Conservation (phyloP, 2,797 vertebrate species). For the Cynopterus sphinx region DNA sequence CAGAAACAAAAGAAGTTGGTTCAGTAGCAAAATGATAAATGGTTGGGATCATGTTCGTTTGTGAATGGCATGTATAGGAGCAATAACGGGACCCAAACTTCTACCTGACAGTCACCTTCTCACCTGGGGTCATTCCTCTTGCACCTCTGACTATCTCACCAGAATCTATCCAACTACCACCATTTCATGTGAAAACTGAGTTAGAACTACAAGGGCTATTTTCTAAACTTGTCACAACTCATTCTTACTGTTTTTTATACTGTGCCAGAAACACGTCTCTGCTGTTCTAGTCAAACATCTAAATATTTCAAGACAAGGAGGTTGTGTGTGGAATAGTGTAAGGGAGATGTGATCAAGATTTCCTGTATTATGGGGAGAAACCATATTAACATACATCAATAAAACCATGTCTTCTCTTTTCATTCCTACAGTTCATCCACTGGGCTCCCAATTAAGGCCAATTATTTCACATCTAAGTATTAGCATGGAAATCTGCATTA, state of each 20-base stretch:
- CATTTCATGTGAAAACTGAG: not conserved
- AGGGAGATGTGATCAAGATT: not conserved
- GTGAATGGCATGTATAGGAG: not conserved
- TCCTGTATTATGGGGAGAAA: not conserved
- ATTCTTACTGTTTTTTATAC: not conserved
- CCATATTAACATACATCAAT: not conserved
- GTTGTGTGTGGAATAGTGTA: not conserved
- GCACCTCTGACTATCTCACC: not conserved
- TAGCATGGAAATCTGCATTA: not conserved
- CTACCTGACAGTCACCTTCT: not conserved
- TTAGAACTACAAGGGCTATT: not conserved
- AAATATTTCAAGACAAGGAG: conserved; percentile 12
- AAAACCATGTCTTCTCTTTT: conserved; percentile 66
- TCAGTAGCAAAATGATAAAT: not conserved
- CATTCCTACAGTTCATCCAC: conserved; percentile 23
- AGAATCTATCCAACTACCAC: not conserved
- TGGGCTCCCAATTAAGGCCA: not conserved
- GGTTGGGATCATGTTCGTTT: not conserved
- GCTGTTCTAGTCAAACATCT: not conserved
- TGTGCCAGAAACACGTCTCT: not conserved
- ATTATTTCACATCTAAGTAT: not conserved
- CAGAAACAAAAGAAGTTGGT: not conserved
- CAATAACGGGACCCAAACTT: not conserved
- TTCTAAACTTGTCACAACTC: not conserved
- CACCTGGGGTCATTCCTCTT: not conserved